Evolutionary conservation across 2,888 invertebrate species (phyloP).

Genomic region (Cistogaster globosa): DNA sequence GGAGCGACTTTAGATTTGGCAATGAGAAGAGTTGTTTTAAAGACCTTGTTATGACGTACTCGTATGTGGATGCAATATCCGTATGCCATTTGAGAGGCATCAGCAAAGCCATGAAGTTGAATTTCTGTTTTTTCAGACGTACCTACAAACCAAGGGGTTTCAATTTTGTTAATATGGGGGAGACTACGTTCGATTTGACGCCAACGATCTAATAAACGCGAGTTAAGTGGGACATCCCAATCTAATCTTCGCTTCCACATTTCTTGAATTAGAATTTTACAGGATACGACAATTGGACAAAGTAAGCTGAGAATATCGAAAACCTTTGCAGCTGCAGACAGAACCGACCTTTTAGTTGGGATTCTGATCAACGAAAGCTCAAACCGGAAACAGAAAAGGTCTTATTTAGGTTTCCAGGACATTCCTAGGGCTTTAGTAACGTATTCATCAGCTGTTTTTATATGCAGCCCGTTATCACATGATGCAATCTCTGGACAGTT

Average conservation of each 20-base stretch:
- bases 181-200: neutral
- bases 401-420: constrained; percentile 37
- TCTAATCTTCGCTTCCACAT: constrained; percentile 49
- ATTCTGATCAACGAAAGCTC: neutral
- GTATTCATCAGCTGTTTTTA: constrained; percentile 14
- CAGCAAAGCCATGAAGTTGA: neutral
- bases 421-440: constrained; percentile 37
- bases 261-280: constrained; percentile 58
- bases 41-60: too few relatives aligned
- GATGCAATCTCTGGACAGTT: constrained; percentile 40
- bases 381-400: constrained; percentile 5
- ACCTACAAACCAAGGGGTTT: constrained; percentile 22
- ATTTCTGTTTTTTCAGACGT: too few relatives aligned
- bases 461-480: neutral
- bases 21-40: too few relatives aligned
- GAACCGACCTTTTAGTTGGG: constrained; percentile 45
- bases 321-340: constrained; percentile 48
- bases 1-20: too few relatives aligned
- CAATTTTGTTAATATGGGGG: neutral
- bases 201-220: constrained; percentile 13
- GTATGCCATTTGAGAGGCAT: constrained; percentile 13
- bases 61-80: too few relatives aligned
- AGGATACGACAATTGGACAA: constrained; percentile 60
- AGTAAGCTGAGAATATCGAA: constrained; percentile 60
- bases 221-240: constrained; percentile 29